Base-by-base conservation (phyloP, 1,140 invertebrate species). In the Drosophila paulistorum region DNA sequence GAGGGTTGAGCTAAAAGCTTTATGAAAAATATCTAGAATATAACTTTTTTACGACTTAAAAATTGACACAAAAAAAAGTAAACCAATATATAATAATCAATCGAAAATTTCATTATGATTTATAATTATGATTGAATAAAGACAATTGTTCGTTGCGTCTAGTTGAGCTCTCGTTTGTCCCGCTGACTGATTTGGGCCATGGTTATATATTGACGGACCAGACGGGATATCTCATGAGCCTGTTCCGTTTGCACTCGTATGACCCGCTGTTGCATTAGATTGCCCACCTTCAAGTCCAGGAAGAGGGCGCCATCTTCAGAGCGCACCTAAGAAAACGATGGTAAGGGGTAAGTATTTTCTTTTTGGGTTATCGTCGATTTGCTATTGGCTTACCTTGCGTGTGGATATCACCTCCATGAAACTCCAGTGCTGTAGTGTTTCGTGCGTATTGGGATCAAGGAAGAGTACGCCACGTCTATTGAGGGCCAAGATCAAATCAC, bases 361-460 rank as follows among this genome's bases (percentile, higher is more conserved):
- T 6, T 9, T 13, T 2, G 39, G 13, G 9, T 48, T 9, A 26
- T 26, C 1, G n/a, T 57, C 0, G n/a, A 30, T 14, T n/a, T n/a
- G 13, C 26, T 37, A 0, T n/a, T 13, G 17, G 54, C 94, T 94
- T 48, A 98, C 97, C 93, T 98, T 98, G 66, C 98, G 93, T 1
- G 98, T 99, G 42, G 98, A 99, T 86, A 99, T 98, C 48, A 99
- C 97, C 91, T 99, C 98, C 65, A 96, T 96, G 92, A 98, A 99
- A 35, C 97, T 96, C 94, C 98, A 98, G 91, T 96, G 96, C 79
- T 97, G 95, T 73, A 98, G 92, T 0, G 97, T 98, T 93, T 98
- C 97, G 92, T 99, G 98, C 30, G 97, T 98, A 85, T 96, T 94
- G 78, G 97, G 94, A 91, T 98, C 96, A 77, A 99, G 94, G 93